These are phyloP conservation scores for Pelmatolapia mariae DNA, from an alignment of 2,113 vertebrate species.

Conservation along the genomic window DNA sequence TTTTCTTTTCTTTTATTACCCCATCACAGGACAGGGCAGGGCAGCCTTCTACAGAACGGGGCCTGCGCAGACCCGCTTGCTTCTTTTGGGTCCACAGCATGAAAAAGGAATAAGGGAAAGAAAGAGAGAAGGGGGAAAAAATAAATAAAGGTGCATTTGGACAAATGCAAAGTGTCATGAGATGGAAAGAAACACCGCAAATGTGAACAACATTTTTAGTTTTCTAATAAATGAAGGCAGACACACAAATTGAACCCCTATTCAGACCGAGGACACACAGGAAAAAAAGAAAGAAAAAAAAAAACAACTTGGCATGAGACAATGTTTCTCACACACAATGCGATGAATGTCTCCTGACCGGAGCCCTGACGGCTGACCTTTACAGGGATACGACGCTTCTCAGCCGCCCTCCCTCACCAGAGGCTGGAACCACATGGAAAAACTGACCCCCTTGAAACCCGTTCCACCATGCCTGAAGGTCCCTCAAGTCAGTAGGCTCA, in stretches of 20 bases:
- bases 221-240: conserved; percentile 53
- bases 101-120: conserved; percentile 7
- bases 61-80: conserved; percentile 47
- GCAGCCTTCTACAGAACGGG: conserved; percentile 34
- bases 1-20: not conserved
- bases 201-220: conserved; percentile 43
- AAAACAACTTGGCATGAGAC: conserved; percentile 30
- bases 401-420: not conserved
- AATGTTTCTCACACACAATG: conserved; percentile 58
- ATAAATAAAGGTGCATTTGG: conserved; percentile 52
- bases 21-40: conserved; percentile 25
- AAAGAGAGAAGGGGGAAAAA: conserved; percentile 24
- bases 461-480: not conserved
- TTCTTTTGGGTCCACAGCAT: conserved; percentile 19
- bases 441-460: not conserved
- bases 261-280: conserved; percentile 35
- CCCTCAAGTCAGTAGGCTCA: conserved; percentile 16
- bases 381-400: conserved; percentile 13
- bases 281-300: not conserved
- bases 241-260: conserved; percentile 50
- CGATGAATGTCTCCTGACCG: conserved; percentile 45
- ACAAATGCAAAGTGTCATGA: conserved; percentile 45
- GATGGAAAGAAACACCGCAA: conserved; percentile 63
- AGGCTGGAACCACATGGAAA: conserved; percentile 15
- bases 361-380: conserved; percentile 45